A percentile compares a stretch with the other conserved stretches of the same genome.
phyloP scores from a whole-genome alignment of 2,797 vertebrate genomes.

The Odontamblyopus lacepedii region DNA sequence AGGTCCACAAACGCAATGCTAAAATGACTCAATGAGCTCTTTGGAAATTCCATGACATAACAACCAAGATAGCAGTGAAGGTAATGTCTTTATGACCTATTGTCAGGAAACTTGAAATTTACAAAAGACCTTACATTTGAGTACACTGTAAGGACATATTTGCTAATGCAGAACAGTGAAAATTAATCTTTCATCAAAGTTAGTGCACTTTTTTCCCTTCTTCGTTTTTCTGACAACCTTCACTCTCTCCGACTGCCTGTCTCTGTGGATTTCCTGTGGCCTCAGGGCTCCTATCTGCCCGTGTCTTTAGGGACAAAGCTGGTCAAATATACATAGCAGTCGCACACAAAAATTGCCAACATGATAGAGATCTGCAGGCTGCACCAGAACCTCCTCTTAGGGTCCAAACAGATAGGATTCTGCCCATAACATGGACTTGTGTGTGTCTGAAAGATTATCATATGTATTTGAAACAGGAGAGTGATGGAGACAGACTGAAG shows the following conservation, averaged over 20 bases:
- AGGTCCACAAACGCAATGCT: conserved; percentile 11
- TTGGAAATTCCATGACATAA: conserved; percentile 15
- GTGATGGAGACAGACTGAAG: conserved; percentile 32
- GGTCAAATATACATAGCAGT: conserved; percentile 39
- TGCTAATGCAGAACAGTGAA: conserved; percentile 32
- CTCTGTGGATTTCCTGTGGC: conserved; percentile 81
- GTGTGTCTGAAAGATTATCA: conserved; percentile 44
- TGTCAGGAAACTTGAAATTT: conserved; percentile 6
- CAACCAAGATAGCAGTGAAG: conserved; percentile 7
- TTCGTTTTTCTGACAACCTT: conserved; percentile 66
- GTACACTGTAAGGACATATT: conserved; percentile 35
- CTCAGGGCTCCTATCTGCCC: conserved; percentile 67
- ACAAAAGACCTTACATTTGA: conserved; percentile 12
- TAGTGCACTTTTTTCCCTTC: conserved; percentile 22
- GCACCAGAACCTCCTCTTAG: conserved; percentile 66
- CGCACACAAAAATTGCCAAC: conserved; percentile 42
- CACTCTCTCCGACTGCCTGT: conserved; percentile 78
- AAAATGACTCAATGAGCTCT: conserved; percentile 25
- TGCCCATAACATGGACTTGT: conserved; percentile 58
- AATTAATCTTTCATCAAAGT: conserved; percentile 4
- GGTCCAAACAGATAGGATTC: conserved; percentile 69
- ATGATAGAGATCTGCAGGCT: conserved; percentile 75
- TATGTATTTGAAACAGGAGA: conserved; percentile 27
- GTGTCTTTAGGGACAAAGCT: conserved; percentile 54
- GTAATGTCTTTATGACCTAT: conserved; percentile 1